Percentiles rank a stretch among this genome's conserved stretches.
phyloP scores from a whole-genome alignment of 2,797 vertebrate species.

The Gambusia yucatana region DNA sequence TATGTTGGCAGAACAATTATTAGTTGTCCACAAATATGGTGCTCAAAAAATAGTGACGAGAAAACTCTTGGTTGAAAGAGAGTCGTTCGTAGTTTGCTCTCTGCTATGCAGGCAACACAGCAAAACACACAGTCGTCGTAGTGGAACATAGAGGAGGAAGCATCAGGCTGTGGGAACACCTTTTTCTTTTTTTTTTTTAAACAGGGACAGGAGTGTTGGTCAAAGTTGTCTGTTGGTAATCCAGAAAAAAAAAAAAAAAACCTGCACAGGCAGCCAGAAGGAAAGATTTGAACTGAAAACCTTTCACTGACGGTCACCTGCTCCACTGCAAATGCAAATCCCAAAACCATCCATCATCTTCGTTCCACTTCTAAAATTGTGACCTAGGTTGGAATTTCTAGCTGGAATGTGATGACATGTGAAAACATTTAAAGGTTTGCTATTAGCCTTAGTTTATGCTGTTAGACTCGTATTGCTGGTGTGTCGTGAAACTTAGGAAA shows the following conservation, averaged over 20 bases:
- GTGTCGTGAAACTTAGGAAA: constrained; percentile 13
- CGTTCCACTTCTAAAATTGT: not conserved
- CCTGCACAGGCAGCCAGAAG: not conserved
- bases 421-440: not conserved
- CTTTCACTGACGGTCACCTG: not conserved
- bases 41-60: not conserved
- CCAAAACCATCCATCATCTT: not conserved
- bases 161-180: not conserved
- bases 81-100: not conserved
- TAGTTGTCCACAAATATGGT: too few species aligned
- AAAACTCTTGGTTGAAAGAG: not conserved
- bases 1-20: not conserved
- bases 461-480: constrained; percentile 25
- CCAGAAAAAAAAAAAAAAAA: not conserved
- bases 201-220: not conserved
- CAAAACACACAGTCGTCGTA: not conserved
- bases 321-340: not conserved
- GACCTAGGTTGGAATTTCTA: not conserved
- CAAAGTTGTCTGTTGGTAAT: not conserved
- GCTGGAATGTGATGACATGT: not conserved
- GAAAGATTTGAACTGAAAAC: not conserved
- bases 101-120: not conserved
- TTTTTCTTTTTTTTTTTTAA: not conserved
- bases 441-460: constrained; percentile 2
- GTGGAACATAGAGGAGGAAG: not conserved